Base-by-base conservation (phyloP, 2,888 invertebrate genomes). In the Incurvaria masculella region DNA sequence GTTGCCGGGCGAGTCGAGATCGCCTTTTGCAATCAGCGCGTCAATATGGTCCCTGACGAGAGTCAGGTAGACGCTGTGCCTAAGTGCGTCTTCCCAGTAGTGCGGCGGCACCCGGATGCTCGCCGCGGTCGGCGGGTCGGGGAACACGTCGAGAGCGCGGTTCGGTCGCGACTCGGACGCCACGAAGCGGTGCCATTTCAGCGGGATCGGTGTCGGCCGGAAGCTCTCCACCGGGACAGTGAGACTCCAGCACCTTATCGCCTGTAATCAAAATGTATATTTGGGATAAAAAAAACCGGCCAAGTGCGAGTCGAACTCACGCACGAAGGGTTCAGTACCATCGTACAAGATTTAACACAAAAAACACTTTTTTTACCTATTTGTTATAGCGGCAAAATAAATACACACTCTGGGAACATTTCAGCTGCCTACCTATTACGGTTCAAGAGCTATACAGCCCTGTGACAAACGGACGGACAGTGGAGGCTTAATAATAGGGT, bases 41-140 rank as follows among this genome's bases (percentile, higher is more conserved):
- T 78, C 72, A 53, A 81, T 79, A 58, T 79, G 78, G 57, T 83
- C 82, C 53, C 82, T 66, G 46, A 81, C 72, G 11, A 88, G 71
- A 2, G 87, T 83, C 53, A 87, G 73, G 58, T 83, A 84, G 5
- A 84, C 82, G 52, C 87, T 84, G 66, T 87, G 86, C 50, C 85
- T 79, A 27, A 88, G 64, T 2, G 87, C 86, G 49, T 81, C 80
- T 63, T 87, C 86, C 88, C 88, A 88, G 57, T 78, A 78, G 55
- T 69, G 75, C 1, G 80, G 76, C 2, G 72, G 73, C 19, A 64
- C 63, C 19, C 57, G 56, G 2, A 62, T 49, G 0, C 61, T 57
- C 11, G 65, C 57, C 5, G 57, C 50, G 11, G 63, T 64, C 10
- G 68, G 54, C 1, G 66, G 66, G 3, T 63, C 67, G 10, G 62